Evolutionary conservation across 64 coral and sea anemone species (phyloP).

Genomic region (Montipora foliosa): DNA sequence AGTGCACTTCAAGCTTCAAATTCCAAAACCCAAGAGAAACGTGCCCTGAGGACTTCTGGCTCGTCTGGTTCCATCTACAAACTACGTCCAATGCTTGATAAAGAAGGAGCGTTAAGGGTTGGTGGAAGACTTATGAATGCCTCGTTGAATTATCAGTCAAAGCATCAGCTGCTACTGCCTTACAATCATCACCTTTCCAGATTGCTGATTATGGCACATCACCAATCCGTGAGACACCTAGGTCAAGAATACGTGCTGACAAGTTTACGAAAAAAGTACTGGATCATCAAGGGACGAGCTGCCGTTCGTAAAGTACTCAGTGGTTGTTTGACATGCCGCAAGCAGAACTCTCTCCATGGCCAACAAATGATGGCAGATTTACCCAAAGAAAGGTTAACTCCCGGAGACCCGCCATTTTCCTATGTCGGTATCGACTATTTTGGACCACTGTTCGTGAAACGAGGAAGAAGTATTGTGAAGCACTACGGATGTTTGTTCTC

Average conservation of each 20-base stretch:
- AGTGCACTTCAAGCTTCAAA: too few species aligned
- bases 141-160: background rate
- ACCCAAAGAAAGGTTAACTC: constrained; percentile 30
- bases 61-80: too few species aligned
- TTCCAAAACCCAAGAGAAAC: too few species aligned
- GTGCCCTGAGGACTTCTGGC: too few species aligned
- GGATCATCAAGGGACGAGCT: constrained; percentile 62
- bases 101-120: too few species aligned
- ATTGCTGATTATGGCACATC: constrained; percentile 13
- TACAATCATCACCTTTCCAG: constrained; percentile 7
- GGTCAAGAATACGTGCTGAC: constrained; percentile 29
- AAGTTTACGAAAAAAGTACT: constrained; percentile 33
- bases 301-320: constrained; percentile 48
- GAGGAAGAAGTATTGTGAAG: constrained; percentile 48
- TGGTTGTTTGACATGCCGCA: constrained; percentile 46
- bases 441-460: constrained; percentile 48
- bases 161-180: constrained; percentile 25
- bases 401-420: constrained; percentile 33
- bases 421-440: constrained; percentile 23
- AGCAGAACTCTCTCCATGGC: constrained; percentile 11
- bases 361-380: constrained; percentile 60
- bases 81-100: too few species aligned
- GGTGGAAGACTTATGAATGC: too few species aligned
- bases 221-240: background rate
- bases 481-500: constrained; percentile 38